These are phyloP conservation scores for Cheilosia impressa DNA, from an alignment of 2,888 invertebrate genomes.

Conservation along the genomic window DNA sequence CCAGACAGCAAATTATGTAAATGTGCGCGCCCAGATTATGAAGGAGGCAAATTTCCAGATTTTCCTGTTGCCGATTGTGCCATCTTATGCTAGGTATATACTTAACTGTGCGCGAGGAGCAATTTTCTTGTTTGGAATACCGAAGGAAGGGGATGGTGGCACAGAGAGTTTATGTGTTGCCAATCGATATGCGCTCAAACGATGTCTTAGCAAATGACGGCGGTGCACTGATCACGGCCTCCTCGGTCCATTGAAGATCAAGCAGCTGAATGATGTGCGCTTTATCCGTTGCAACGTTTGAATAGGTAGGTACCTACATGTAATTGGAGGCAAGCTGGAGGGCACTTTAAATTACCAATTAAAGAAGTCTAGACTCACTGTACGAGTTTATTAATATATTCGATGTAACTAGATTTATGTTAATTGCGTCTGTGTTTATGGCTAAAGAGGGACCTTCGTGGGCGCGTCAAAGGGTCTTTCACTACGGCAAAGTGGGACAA, in stretches of 20 bases:
- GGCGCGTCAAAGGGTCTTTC: slow-evolving; percentile 2
- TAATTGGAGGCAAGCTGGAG: slow-evolving; percentile 49
- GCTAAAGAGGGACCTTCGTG: slow-evolving; percentile 9
- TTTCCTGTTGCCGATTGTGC: slow-evolving; percentile 67
- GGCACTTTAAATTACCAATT: slow-evolving; percentile 60
- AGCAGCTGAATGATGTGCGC: slow-evolving; percentile 47
- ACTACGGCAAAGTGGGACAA: not conserved
- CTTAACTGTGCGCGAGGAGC: slow-evolving; percentile 15
- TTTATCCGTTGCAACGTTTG: slow-evolving; percentile 25
- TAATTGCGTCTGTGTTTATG: slow-evolving; percentile 48
- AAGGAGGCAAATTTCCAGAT: slow-evolving; percentile 71
- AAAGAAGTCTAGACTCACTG: slow-evolving; percentile 65
- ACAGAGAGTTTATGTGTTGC: not conserved
- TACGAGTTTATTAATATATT: slow-evolving; percentile 56
- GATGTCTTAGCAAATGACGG: slow-evolving; percentile 64
- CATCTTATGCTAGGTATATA: not conserved
- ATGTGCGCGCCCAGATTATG: slow-evolving; percentile 67
- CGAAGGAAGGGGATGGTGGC: not conserved
- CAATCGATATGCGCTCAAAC: slow-evolving; percentile 42
- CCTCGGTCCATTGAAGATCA: slow-evolving; percentile 54
- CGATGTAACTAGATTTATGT: slow-evolving; percentile 51
- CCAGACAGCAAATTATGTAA: slow-evolving; percentile 72
- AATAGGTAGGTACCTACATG: not conserved
- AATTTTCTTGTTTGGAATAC: slow-evolving; percentile 24
- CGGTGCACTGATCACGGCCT: slow-evolving; percentile 41